These are phyloP conservation scores for Spermophilus dauricus DNA, from an alignment of 2,113 vertebrate species.

Conservation along the genomic window DNA sequence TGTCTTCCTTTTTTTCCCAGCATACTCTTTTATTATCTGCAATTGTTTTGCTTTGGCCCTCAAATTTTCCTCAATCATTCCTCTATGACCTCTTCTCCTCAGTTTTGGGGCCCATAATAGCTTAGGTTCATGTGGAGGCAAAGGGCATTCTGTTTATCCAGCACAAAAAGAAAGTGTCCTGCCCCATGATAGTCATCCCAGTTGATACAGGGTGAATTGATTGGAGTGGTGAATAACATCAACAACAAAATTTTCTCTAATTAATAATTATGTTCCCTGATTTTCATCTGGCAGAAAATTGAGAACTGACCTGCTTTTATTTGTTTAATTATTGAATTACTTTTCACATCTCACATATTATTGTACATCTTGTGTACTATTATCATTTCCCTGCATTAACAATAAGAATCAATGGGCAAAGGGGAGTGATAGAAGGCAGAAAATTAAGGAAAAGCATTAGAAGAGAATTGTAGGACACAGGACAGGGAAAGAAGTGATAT, in stretches of 20 bases:
- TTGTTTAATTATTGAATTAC: not conserved
- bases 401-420: constrained; percentile 12
- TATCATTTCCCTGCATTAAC: not conserved
- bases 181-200: not conserved
- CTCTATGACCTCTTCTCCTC: not conserved
- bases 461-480: too few species aligned
- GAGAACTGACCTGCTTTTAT: not conserved
- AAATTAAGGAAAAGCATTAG: not conserved
- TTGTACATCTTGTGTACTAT: not conserved
- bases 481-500: not conserved
- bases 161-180: not conserved
- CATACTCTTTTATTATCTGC: not conserved
- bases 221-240: not conserved
- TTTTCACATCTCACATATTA: not conserved
- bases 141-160: not conserved
- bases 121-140: not conserved
- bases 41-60: not conserved
- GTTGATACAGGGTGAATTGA: not conserved
- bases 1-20: not conserved
- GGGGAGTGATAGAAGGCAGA: not conserved
- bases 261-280: not conserved
- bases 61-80: not conserved
- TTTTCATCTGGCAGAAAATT: not conserved
- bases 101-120: not conserved
- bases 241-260: not conserved